Percentiles rank a stretch among this genome's conserved stretches.
Conservation (phyloP, 2,113 vertebrate species). For the Chelonoidis abingdonii region DNA sequence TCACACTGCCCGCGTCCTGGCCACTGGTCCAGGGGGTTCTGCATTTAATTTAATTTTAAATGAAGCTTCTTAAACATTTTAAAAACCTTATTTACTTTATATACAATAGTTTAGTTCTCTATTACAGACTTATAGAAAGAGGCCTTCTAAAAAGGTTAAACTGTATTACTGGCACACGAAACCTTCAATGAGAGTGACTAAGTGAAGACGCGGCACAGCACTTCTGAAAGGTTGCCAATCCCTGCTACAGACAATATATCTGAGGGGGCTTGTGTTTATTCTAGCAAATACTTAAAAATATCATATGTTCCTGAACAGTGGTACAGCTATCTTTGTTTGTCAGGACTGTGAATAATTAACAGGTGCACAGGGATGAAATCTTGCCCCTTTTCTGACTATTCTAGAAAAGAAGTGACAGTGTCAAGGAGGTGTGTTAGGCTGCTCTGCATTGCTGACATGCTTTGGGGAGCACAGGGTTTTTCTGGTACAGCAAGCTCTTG, state of each 20-base stretch:
- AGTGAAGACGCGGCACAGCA: too few relatives aligned
- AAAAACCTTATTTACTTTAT: too few relatives aligned
- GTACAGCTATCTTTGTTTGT: background rate
- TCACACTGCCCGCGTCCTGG: too few relatives aligned
- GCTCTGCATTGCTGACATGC: background rate
- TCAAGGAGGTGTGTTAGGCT: background rate
- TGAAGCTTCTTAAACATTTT: too few relatives aligned
- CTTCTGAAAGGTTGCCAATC: too few relatives aligned
- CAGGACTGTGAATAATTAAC: background rate
- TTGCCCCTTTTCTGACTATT: background rate
- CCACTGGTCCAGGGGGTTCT: too few relatives aligned
- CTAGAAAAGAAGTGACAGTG: background rate
- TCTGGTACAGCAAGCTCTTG: background rate
- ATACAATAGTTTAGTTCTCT: too few relatives aligned
- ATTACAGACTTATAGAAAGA: too few relatives aligned
- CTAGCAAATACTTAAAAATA: background rate
- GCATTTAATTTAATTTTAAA: too few relatives aligned
- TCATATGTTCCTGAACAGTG: background rate
- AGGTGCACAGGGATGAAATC: background rate
- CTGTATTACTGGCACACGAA: too few relatives aligned
- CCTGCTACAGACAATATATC: background rate
- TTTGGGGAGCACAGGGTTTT: background rate
- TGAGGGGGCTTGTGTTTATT: background rate
- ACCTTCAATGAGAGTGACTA: too few relatives aligned
- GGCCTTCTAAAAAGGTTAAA: too few relatives aligned